Evolutionary conservation across 2,113 vertebrate genomes (phyloP), one percentile per base, ranked within the genome.

Genomic region (Orycteropus afer): DNA sequence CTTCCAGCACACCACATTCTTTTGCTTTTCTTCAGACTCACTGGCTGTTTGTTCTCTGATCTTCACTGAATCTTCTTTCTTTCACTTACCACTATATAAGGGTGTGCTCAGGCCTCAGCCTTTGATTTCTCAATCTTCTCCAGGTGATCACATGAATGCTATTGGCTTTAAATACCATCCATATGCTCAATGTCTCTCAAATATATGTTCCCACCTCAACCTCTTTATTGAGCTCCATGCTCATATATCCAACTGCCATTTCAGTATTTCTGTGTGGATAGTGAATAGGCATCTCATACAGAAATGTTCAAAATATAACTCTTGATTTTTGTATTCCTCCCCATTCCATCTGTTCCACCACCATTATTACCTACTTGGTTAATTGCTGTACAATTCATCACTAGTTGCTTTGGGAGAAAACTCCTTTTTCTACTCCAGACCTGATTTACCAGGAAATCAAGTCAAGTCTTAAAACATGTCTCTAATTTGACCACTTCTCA

Each of bases 111-210:
- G 6, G 63, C 8, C 40, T n/a, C n/a, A 40, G n/a, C 18, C 13
- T 25, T 23, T 12, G 42, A 12, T 11, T 27, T 22, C 22, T 2
- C 10, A 2, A 0, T 40, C 45, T 67, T 51, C 29, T 65, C 67
- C 34, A 27, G 57, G n/a, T 2, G 29, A n/a, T 17, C 34, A 11
- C 7, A 0, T 9, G 15, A 27, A 5, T 18, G 6, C 55, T n/a
- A 0, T 14, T 20, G 53, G 27, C 89, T 23, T 63, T 11, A 7
- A 42, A 18, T 22, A 4, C 51, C 8, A 7, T 6, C 85, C 12
- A 0, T 23, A 0, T 3, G 3, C n/a, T 29, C 25, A 65, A 32
- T 32, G 40, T 34, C 57, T 25, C 10, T 27, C 22, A 15, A 14
- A 29, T 27, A 45, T 42, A 40, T 23, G 42, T 47, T 37, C 40